Base-by-base conservation (phyloP, 2,888 invertebrate genomes). In the Ommatoiulus sabulosus region DNA sequence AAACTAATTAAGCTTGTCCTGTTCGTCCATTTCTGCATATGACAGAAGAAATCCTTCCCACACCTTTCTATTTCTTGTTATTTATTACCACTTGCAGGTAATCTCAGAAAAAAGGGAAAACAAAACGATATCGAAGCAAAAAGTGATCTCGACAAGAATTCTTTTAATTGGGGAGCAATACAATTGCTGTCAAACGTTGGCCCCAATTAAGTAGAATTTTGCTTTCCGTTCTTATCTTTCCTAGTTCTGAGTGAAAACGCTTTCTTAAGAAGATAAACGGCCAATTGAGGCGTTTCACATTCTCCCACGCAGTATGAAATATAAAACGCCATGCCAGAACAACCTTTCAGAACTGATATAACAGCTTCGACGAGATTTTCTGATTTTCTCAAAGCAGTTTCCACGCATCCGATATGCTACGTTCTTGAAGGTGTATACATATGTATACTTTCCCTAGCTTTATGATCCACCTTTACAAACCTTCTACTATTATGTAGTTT, bases 231-330 rank as follows among this genome's bases (percentile, higher is more conserved):
- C 72, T 72, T 72, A 72, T 72, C 72, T 24, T 24, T 24, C 24
- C 72, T 72, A 24, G 72, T 72, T 72, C 35, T 17, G 24, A 24
- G 24, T 10, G 72, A 35, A 72, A 72, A 72, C 72, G 24, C 17
- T 15, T 12, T 24, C 63, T 5, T 20, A 72, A 24, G 24, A 72
- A 72, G 72, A 72, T 72, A 72, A 24, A 8, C 3, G 63, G 24
- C 72, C 72, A 72, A 24, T 63, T 63, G 63, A 63, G 20, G 4
- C n/a, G 63, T 63, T 72, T 72, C 24, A 24, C 2, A 72, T 10
- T 72, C 72, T 72, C 72, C 72, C 72, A 72, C 72, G 72, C 72
- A 72, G 24, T 72, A 72, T 72, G 72, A 72, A 72, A 20, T 72
- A 24, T 24, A 72, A 72, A 72, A 24, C 24, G 63, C 20, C 20